phyloP scores from a whole-genome alignment of 2,888 invertebrate species.

The Rhyacophila evoluta region DNA sequence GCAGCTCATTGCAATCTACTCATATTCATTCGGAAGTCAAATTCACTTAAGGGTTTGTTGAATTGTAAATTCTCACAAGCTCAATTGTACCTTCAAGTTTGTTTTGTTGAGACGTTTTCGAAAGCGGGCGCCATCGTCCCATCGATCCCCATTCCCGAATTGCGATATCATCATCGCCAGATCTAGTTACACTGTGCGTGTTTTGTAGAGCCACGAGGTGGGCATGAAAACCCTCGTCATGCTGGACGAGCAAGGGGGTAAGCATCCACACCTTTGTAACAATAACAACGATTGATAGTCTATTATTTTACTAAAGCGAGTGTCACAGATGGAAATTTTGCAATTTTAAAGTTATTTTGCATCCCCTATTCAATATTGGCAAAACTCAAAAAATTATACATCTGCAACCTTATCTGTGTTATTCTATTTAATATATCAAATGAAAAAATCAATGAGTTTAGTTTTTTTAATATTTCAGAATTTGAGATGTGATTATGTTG shows the following conservation, averaged over 20 bases:
- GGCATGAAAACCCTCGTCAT: slow-evolving; percentile 99
- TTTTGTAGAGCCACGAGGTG: slow-evolving; percentile 99
- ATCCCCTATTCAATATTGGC: not conserved
- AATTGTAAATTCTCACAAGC: too few relatives aligned
- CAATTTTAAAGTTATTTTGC: not conserved
- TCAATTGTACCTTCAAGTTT: not conserved
- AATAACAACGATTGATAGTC: slow-evolving; percentile 42
- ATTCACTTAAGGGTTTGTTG: too few relatives aligned
- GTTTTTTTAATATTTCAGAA: too few relatives aligned
- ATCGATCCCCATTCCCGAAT: not conserved
- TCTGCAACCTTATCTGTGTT: too few relatives aligned
- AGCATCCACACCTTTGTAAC: slow-evolving; percentile 72
- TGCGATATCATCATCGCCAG: slow-evolving; percentile 55
- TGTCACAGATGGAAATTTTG: not conserved
- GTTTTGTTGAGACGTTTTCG: not conserved
- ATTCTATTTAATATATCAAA: too few relatives aligned
- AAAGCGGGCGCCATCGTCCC: not conserved
- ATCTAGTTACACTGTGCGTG: slow-evolving; percentile 72
- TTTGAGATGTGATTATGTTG: too few relatives aligned
- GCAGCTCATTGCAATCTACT: too few relatives aligned
- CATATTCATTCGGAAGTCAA: too few relatives aligned
- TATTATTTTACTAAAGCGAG: not conserved
- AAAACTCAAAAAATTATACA: not conserved
- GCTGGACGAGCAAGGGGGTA: slow-evolving; percentile 99
- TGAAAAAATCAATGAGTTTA: too few relatives aligned